Evolutionary conservation across 2,113 vertebrate species (phyloP), one percentile per base, ranked within the genome.

Genomic region (Podocnemis expansa): DNA sequence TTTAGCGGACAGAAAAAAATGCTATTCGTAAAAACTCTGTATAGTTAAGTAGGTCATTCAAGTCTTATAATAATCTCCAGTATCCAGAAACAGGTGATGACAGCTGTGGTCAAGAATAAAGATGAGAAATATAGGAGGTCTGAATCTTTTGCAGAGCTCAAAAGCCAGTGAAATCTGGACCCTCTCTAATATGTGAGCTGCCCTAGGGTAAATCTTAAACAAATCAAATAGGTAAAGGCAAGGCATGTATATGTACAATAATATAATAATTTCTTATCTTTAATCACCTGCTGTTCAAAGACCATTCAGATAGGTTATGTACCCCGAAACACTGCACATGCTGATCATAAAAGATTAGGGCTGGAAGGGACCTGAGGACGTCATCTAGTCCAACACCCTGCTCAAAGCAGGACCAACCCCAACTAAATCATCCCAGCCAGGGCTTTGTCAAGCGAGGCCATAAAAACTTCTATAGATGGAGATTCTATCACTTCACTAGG

Each of bases 21-120:
- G 82, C 14, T 51, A 92, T 81, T 3, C 88, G 82, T 93, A 78
- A 93, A 96, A 96, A 96, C 94, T 94, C 75, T 81, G 86, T 95
- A 87, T 93, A 95, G 92, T 81, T 96, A 97, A 96, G 95, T 97
- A 96, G 96, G 96, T 97, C 96, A 97, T 91, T 95, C 93, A 87
- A 91, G 92, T 93, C 94, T 97, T 97, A 96, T 67, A 94, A 93
- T 93, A 95, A 97, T 96, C 94, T 96, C 85, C 73, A 91, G 83
- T 41, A 91, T 92, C 29, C 82, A 60, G 84, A 45, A 95, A 96
- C 86, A 95, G 89, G 82, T 88, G 91, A 93, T 95, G 80, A 60
- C 91, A 94, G 0, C 78, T 34, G 34, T 45, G 88, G 80, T 84
- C 76, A 93, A 76, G 73, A 96, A 80, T 17, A 88, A 81, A 91